phyloP scores from a whole-genome alignment of 2,888 invertebrate genomes.

The Napeogenes inachia region DNA sequence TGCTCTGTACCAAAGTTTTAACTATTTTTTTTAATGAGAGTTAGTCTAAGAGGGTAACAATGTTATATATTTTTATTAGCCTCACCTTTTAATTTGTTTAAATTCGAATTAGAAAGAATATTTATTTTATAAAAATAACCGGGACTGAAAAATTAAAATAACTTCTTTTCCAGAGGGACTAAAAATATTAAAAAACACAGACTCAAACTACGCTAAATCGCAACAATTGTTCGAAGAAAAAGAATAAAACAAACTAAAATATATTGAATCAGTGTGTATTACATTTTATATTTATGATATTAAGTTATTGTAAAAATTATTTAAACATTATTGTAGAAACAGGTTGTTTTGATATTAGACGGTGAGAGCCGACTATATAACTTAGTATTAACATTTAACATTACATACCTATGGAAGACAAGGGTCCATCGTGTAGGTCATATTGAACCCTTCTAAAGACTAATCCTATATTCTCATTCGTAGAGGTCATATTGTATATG shows the following conservation, averaged over 20 bases:
- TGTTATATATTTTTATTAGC: no score
- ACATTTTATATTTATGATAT: slow-evolving; percentile 59
- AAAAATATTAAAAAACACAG: slow-evolving; percentile 57
- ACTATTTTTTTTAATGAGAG: no score
- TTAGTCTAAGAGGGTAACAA: no score
- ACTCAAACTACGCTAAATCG: slow-evolving; percentile 48
- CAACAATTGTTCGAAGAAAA: slow-evolving; percentile 54
- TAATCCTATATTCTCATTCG: slow-evolving; percentile 7
- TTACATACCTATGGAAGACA: slow-evolving; percentile 68
- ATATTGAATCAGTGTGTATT: slow-evolving; percentile 66
- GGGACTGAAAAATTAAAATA: no score
- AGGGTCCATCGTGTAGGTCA: slow-evolving; percentile 55
- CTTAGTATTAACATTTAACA: slow-evolving; percentile 42
- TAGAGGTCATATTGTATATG: no score
- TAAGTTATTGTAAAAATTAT: slow-evolving; percentile 71
- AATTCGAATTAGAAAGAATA: no score
- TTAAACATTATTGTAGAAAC: slow-evolving; percentile 65
- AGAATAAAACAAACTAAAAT: slow-evolving; percentile 44
- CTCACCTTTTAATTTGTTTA: no score
- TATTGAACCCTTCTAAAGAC: slow-evolving; percentile 20
- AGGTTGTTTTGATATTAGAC: slow-evolving; percentile 49
- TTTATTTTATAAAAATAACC: no score
- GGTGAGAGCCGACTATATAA: slow-evolving; percentile 35
- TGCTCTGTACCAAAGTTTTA: no score
- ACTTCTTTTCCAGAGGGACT: slow-evolving; percentile 60